Evolutionary conservation across 2,888 invertebrate genomes (phyloP), one percentile per base, ranked within the genome.

Genomic region (Hymenopus coronatus): DNA sequence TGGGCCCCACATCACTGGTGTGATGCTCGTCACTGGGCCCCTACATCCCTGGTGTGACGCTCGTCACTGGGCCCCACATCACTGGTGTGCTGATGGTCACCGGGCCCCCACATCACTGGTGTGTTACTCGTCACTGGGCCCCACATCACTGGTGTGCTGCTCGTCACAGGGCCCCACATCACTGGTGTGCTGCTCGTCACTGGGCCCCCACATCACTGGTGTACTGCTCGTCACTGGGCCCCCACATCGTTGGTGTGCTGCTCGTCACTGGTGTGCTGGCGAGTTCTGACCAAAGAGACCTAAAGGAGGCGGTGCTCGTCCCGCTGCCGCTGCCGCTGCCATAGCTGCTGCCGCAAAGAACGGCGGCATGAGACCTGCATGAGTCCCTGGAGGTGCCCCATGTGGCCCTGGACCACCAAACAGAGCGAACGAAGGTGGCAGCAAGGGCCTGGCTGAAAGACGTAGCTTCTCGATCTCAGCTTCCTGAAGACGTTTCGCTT

Each of bases 401-500:
- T 91, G 91, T 89, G 91, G 89, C 89, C 91, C 91, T 20, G 91
- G 91, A 27, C 92, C 92, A 91, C 92, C 92, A 89, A 91, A 92
- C 90, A 91, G 92, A 84, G 93, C 93, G 85, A 94, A 94, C 87
- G 95, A 92, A 92, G 94, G 90, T 91, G 9, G 94, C 94, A 90
- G 94, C 93, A 89, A 94, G 94, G 46, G 95, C 94, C 28, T 95
- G 94, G 28, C 90, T n/a, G 95, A 94, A 93, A 96, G 94, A 94
- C 99, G 97, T 92, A 98, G 94, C 93, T 98, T 98, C 93, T 98
- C 98, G 91, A 98, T 95, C 93, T 98, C 98, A 1, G 98, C 99
- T 93, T 99, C 99, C 94, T 99, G 98, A 7, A 99, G 95, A 40
- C 99, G 95, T 94, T 99, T 99, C 92, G 98, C 98, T 94, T 99